A percentile compares a stretch with the other conserved stretches of the same genome.
Evolutionary conservation across 2,797 vertebrate genomes (phyloP).

Genomic region (Acrocephalus scirpaceus): DNA sequence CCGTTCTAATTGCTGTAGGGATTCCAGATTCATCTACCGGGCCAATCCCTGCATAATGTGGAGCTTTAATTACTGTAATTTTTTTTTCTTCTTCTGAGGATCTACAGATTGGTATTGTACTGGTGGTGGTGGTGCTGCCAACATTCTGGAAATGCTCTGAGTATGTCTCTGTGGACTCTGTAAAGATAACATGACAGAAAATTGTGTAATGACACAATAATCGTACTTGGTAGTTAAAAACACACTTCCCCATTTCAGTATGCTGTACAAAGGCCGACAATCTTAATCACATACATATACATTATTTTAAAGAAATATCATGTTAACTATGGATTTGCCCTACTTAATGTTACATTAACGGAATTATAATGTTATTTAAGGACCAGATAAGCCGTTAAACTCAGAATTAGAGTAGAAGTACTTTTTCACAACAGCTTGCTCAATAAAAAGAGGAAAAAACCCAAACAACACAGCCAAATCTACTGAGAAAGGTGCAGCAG

Average conservation of each 20-base stretch:
- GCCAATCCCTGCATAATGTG: slow-evolving; percentile 96
- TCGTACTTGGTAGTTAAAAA: not conserved
- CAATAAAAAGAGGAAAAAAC: fast-evolving
- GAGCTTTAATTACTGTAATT: slow-evolving; percentile 94
- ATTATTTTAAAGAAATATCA: not conserved
- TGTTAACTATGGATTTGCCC: not conserved
- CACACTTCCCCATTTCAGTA: not conserved
- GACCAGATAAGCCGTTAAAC: not conserved
- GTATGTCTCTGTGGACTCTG: slow-evolving; percentile 87
- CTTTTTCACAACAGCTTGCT: not conserved
- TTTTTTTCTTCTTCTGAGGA: slow-evolving; percentile 95
- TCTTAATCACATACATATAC: not conserved
- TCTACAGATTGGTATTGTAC: slow-evolving; percentile 89
- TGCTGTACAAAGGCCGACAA: not conserved
- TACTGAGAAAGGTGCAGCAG: not conserved
- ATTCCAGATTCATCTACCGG: slow-evolving; percentile 97
- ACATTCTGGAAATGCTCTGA: slow-evolving; percentile 84
- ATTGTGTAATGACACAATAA: not conserved
- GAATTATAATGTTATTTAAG: not conserved
- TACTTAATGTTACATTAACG: not conserved
- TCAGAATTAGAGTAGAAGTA: not conserved
- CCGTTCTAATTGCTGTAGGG: slow-evolving; percentile 97
- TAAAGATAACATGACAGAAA: slow-evolving; percentile 37
- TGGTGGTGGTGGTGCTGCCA: slow-evolving; percentile 79
- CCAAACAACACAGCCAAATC: not conserved